Conservation (phyloP, 2,113 vertebrate species). For the Scortum barcoo region DNA sequence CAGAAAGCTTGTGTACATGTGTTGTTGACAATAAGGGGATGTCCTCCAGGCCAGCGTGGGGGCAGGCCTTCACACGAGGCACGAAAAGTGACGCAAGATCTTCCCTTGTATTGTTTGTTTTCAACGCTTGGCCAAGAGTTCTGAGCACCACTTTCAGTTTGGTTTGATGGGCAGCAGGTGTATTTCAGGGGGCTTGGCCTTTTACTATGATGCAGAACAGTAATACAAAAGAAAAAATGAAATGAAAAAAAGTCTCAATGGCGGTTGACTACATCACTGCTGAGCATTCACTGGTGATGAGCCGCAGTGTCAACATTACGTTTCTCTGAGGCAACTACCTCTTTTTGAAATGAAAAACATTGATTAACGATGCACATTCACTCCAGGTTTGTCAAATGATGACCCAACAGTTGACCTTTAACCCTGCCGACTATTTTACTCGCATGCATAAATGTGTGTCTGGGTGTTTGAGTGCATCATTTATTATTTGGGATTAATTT, state of each 20-base stretch:
- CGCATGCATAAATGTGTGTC: neutral
- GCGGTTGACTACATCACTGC: neutral
- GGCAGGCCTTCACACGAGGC: neutral
- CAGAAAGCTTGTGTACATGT: constrained; percentile 31
- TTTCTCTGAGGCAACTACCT: constrained; percentile 36
- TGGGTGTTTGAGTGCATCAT: neutral
- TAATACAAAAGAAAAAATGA: neutral
- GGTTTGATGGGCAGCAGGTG: neutral
- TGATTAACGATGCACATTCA: neutral
- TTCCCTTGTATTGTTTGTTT: constrained; percentile 47
- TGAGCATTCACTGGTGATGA: constrained; percentile 18
- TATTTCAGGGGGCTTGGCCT: neutral
- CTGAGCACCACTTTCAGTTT: constrained; percentile 6
- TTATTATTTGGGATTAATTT: neutral
- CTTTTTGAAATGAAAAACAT: too few species aligned
- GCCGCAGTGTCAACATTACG: neutral
- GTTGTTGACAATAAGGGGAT: constrained; percentile 77
- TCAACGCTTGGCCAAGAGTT: neutral
- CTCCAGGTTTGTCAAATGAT: neutral
- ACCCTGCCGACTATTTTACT: neutral
- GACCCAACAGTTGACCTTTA: neutral
- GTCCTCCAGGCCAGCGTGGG: constrained; percentile 39
- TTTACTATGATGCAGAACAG: neutral
- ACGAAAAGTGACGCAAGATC: constrained; percentile 3
- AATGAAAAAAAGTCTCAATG: neutral